phyloP scores from a whole-genome alignment of 2,113 vertebrate genomes.

The Erpornis zantholeuca region DNA sequence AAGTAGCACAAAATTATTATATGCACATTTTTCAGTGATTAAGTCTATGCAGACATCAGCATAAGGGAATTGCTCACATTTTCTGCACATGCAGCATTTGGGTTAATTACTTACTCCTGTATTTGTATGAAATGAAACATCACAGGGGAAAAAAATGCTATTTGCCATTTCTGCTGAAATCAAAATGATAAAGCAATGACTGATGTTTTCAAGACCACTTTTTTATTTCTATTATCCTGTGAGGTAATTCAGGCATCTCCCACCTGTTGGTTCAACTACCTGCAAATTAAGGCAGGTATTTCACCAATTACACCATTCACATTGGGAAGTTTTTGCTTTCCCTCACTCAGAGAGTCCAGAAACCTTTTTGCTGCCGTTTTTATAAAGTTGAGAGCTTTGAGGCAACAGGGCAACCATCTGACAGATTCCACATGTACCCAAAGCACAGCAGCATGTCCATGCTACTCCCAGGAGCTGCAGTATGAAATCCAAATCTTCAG shows the following conservation, averaged over 20 bases:
- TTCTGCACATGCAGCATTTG: neutral
- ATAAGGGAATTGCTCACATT: neutral
- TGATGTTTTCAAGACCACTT: neutral
- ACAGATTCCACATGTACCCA: neutral
- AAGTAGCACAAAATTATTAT: neutral
- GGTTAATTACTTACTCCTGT: neutral
- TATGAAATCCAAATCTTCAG: neutral
- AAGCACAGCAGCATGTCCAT: neutral
- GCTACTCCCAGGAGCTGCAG: neutral
- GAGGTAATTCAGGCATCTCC: neutral
- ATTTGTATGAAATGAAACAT: neutral
- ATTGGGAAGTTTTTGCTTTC: neutral
- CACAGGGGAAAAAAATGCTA: fast-evolving
- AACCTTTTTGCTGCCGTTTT: neutral
- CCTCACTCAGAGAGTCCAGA: neutral
- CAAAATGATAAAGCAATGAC: neutral
- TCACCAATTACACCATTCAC: neutral
- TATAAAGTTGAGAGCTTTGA: neutral
- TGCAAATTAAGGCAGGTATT: neutral
- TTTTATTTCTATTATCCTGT: neutral
- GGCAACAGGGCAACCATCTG: neutral
- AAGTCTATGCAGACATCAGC: neutral
- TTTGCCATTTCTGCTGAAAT: neutral
- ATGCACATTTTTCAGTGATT: neutral
- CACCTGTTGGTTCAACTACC: neutral